Evolutionary conservation across 1,140 invertebrate species (phyloP).

Genomic region (Amyelois transitella): DNA sequence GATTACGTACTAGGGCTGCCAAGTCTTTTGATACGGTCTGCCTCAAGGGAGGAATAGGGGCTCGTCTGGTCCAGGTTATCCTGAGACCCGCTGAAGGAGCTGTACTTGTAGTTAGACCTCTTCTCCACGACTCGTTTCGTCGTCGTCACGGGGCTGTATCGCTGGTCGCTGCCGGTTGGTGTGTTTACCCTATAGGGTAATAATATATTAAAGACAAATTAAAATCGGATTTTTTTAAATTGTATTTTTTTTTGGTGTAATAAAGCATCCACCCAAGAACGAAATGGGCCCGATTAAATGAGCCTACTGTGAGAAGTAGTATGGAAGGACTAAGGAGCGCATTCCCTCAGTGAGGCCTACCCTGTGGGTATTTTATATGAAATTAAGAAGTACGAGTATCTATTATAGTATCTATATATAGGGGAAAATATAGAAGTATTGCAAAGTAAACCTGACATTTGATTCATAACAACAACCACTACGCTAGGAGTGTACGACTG

Average conservation of each 20-base stretch:
- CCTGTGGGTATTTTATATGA: no score
- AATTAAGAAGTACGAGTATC: no score
- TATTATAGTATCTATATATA: no score
- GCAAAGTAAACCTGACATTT: no score
- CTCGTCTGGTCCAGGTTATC: slow-evolving; percentile 60
- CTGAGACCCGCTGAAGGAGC: slow-evolving; percentile 57
- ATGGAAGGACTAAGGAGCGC: no score
- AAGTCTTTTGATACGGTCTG: slow-evolving; percentile 52
- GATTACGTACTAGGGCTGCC: slow-evolving; percentile 56
- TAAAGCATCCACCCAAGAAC: no score
- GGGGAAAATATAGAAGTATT: no score
- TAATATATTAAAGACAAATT: neutral
- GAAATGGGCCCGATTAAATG: no score
- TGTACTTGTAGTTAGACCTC: slow-evolving; percentile 65
- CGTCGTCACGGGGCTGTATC: slow-evolving; percentile 59
- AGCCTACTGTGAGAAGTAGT: no score
- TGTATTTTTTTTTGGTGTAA: neutral
- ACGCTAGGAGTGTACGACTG: no score
- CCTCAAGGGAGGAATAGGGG: slow-evolving; percentile 53
- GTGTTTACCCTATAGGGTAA: slow-evolving; percentile 44
- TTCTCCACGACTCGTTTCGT: slow-evolving; percentile 63
- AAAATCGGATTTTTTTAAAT: neutral
- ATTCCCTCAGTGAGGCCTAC: no score
- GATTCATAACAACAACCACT: no score
- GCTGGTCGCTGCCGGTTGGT: slow-evolving; percentile 39